Evolutionary conservation across 2,888 invertebrate genomes (phyloP), one percentile per base, ranked within the genome.

Genomic region (Azorinus chamasolen): DNA sequence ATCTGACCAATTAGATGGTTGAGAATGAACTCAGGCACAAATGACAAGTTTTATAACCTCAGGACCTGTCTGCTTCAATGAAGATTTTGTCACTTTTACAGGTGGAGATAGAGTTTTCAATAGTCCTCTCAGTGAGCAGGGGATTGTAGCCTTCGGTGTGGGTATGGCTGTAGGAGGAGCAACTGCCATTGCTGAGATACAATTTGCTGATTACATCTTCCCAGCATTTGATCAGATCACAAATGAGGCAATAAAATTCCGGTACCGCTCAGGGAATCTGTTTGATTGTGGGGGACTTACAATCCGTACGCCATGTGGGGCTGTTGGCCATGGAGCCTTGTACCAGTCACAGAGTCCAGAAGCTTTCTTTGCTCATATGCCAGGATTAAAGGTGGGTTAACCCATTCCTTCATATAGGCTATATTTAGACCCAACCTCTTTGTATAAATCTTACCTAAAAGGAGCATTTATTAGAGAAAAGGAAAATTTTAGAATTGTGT

Each of bases 311-410:
- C 99, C 99, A 0, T 97, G 97, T 93, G 96, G 97, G n/a, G 99
- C 99, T 0, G 99, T 99, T 1, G 99, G 99, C 0, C 99, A 99
- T 93, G 99, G 99, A 0, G 99, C 96, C 0, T 95, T 99, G 1
- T 99, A 99, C 94, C 99, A 99, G 94, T 99, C 99, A 4, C 99
- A 99, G 94, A 97, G 97, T 92, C 98, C 98, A 0, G 99, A 99
- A 94, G 97, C 97, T 0, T 98, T 97, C 94, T 99, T 99, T 93
- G 96, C 98, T 0, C 99, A 99, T 90, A 96, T 97, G 0, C 97
- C 99, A 0, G 98, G 98, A 22, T 94, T 98, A 0, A 97, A 97
- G 95, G 97, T 96, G 88, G 81, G 73, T 25, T 32, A 2, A n/a
- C 24, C 10, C 5, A 32, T 6, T 32, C 5, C 32, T 32, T 32